Conservation (phyloP, 2,797 vertebrate species). For the Pteropus rufus region DNA sequence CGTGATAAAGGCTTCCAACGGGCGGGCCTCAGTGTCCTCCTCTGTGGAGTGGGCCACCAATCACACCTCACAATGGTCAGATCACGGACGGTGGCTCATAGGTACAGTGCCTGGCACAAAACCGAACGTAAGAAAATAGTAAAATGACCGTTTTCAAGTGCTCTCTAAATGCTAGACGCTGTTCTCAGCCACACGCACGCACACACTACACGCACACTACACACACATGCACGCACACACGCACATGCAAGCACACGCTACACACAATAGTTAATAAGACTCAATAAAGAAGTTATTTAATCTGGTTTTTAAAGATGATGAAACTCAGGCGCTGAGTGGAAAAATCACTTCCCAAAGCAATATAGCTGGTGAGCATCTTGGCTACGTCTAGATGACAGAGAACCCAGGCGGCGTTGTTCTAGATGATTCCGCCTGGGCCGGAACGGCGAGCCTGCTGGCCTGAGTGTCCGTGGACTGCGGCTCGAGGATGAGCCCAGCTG, state of each 20-base stretch:
- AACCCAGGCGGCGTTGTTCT: background rate
- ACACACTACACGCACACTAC: too few species aligned
- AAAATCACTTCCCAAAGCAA: background rate
- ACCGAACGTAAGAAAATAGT: background rate
- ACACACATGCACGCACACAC: background rate
- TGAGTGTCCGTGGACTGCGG: background rate
- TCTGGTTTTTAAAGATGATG: background rate
- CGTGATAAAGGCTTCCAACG: background rate
- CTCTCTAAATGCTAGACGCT: background rate
- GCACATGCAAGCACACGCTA: too few species aligned
- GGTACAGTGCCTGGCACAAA: background rate
- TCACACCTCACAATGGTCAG: background rate
- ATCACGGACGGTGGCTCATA: background rate
- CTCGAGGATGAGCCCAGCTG: background rate
- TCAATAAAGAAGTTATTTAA: background rate
- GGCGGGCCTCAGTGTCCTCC: background rate
- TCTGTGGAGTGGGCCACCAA: background rate
- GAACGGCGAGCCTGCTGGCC: background rate
- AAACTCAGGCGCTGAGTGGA: background rate
- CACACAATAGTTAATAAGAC: background rate
- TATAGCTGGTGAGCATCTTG: background rate
- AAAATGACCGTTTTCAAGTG: background rate
- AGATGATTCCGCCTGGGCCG: background rate
- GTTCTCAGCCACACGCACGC: background rate
- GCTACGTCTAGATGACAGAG: background rate